Evolutionary conservation across 2,113 vertebrate species (phyloP).

Genomic region (Centropus unirufus): DNA sequence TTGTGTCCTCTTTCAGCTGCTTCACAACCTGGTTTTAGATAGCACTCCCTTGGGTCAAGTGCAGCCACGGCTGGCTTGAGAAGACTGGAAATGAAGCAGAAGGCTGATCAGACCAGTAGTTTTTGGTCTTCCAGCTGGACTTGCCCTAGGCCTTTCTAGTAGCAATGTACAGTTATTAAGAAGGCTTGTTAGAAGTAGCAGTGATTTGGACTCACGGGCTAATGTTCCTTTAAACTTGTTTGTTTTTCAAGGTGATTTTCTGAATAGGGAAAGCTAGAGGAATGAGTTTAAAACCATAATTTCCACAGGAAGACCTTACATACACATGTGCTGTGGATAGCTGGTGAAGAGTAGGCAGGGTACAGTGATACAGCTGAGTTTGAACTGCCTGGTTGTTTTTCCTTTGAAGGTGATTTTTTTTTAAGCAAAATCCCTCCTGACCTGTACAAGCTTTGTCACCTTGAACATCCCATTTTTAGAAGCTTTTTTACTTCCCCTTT

Average conservation of each 20-base stretch:
- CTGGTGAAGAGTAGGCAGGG: background rate
- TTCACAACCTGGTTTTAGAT: background rate
- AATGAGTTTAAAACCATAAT: background rate
- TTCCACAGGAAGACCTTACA: background rate
- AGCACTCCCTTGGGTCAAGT: background rate
- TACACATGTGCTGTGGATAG: background rate
- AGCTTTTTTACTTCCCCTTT: background rate
- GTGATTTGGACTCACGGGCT: background rate
- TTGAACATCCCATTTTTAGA: conserved; percentile 26
- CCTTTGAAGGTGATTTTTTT: conserved; percentile 27
- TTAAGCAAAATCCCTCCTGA: conserved; percentile 34
- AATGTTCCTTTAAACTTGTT: background rate
- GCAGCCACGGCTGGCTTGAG: background rate
- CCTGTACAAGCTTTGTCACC: conserved; percentile 12
- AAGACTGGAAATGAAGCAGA: background rate
- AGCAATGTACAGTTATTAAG: background rate
- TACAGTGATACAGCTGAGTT: background rate
- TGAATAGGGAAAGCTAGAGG: background rate
- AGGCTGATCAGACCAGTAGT: background rate
- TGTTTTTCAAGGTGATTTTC: background rate
- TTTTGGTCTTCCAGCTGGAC: background rate
- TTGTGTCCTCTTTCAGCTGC: background rate
- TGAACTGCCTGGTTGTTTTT: background rate
- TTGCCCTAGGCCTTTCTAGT: background rate
- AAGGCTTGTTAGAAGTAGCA: background rate